Base-by-base conservation (phyloP, 2,888 invertebrate species). In the Dryomyza anilis region DNA sequence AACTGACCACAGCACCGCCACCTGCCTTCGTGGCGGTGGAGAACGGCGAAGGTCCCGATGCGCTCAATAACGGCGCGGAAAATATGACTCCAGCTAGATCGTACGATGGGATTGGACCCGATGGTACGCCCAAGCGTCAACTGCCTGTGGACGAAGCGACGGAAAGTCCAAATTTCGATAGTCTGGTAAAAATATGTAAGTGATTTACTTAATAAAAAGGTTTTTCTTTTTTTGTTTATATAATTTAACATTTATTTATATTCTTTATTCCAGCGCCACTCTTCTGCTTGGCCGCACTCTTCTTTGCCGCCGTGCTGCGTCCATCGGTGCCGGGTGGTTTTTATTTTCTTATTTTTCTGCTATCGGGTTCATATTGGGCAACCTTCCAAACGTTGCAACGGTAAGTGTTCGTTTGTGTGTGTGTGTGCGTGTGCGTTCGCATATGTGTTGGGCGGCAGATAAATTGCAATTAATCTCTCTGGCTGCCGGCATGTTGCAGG, bases 271-370 rank as follows among this genome's bases (percentile, higher is more conserved):
- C 69, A 82, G 83, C 81, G 29, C 82, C 83, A 33, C 72, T 81
- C 29, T 78, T 81, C 67, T 81, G 81, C 66, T 72, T 83, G 71
- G 76, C 78, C 62, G 77, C 78, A 33, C 65, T 83, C 56, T 80
- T 82, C 67, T 76, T 83, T 70, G 78, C 83, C 65, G 78, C 81
- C 1, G 89, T 92, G 67, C 84, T 95, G 78, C 87, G 91, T 48
- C 97, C 97, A 1, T 94, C 95, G 61, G 85, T 93, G 30, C 89
- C 91, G 23, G 93, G 93, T 45, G 92, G 91, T 10, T 86, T 96
- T 50, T 97, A 98, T 83, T 96, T 94, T 84, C 77, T 96, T 61
- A 86, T 91, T 64, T 97, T 97, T 82, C 86, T 98, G 77, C 87
- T 88, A 16, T 87, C 92, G 27, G 91, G 93, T 63, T 95, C 95